Evolutionary conservation across 2,113 vertebrate species (phyloP).

Genomic region (Pituophis catenifer): DNA sequence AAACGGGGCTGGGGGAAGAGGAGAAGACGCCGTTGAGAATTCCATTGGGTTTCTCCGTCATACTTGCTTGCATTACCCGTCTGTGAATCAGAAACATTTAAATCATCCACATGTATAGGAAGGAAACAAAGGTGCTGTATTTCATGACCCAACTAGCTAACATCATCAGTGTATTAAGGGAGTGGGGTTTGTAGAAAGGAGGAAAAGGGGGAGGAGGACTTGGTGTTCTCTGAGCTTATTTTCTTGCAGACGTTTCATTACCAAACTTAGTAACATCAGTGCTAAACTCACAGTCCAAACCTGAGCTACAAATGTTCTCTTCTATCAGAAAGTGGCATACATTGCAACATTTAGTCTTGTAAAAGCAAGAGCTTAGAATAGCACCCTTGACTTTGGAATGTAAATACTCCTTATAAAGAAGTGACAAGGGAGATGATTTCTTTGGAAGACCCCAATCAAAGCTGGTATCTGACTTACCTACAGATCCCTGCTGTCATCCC

Average conservation of each 20-base stretch:
- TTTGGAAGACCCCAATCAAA: neutral
- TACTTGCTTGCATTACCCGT: neutral
- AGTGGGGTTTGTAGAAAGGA: neutral
- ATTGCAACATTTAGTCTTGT: neutral
- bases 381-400: neutral
- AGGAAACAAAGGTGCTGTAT: neutral
- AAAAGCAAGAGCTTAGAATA: neutral
- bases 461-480: slow-evolving; percentile 2
- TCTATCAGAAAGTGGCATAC: neutral
- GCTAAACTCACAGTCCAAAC: neutral
- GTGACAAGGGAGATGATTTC: neutral
- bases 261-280: neutral
- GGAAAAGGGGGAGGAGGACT: neutral
- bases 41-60: neutral
- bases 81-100: neutral
- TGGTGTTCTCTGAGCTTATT: neutral
- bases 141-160: neutral
- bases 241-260: neutral
- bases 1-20: neutral
- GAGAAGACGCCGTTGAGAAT: neutral
- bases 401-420: neutral
- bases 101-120: neutral
- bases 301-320: neutral
- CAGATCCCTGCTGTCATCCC: too few species aligned
- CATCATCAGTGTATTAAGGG: neutral